These are phyloP conservation scores for Cyaniris semiargus DNA, from an alignment of 2,888 invertebrate genomes.

Conservation along the genomic window DNA sequence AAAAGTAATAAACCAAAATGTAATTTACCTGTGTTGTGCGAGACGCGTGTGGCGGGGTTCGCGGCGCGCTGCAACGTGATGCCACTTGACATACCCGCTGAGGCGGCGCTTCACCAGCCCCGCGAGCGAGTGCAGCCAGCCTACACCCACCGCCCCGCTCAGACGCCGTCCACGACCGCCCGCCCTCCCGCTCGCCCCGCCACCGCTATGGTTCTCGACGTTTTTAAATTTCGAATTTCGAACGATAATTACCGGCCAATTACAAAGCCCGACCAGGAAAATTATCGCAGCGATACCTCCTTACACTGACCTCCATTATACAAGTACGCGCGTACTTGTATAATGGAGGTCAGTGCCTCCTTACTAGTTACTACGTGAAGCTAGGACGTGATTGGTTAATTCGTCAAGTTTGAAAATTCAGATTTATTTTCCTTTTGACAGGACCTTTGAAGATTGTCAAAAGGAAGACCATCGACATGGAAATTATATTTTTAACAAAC, in stretches of 20 bases:
- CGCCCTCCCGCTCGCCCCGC: slow-evolving; percentile 45
- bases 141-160: slow-evolving; percentile 55
- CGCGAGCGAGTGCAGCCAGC: slow-evolving; percentile 85
- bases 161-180: slow-evolving; percentile 46
- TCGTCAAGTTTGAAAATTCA: too few species aligned
- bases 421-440: too few species aligned
- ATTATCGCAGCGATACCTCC: too few species aligned
- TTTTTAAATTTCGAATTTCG: background rate
- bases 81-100: slow-evolving; percentile 90
- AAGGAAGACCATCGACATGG: too few species aligned
- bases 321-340: too few species aligned
- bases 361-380: too few species aligned
- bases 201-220: slow-evolving; percentile 42
- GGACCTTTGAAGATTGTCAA: too few species aligned
- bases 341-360: too few species aligned
- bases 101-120: slow-evolving; percentile 89
- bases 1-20: background rate
- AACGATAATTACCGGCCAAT: background rate
- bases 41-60: slow-evolving; percentile 48
- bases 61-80: slow-evolving; percentile 79
- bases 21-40: slow-evolving; percentile 52
- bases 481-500: too few species aligned
- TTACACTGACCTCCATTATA: too few species aligned
- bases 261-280: too few species aligned
- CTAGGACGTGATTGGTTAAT: too few species aligned